A percentile compares a stretch with the other conserved stretches of the same genome.
These are phyloP conservation scores for Pristis pectinata DNA, from an alignment of 2,797 vertebrate genomes.

Conservation along the genomic window DNA sequence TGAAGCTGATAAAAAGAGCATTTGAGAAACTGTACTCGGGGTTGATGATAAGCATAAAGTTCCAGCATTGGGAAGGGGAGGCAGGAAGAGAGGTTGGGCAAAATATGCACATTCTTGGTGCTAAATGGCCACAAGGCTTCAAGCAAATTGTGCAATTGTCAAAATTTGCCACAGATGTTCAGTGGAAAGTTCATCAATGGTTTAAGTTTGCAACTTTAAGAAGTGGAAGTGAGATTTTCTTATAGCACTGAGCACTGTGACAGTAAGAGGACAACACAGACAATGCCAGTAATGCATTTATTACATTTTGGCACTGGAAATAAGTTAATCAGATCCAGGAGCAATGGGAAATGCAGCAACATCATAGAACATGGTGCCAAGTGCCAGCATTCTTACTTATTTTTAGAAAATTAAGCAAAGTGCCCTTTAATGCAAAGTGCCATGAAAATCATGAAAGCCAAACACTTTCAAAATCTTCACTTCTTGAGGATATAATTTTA, in stretches of 20 bases:
- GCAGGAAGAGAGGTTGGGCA: neutral
- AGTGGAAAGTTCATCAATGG: neutral
- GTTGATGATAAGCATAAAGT: neutral
- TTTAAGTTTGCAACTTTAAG: neutral
- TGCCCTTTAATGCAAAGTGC: neutral
- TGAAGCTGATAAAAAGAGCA: neutral
- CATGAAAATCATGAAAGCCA: neutral
- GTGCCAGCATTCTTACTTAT: neutral
- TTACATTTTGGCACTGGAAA: neutral
- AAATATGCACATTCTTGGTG: neutral
- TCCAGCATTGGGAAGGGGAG: neutral
- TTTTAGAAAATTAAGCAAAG: neutral
- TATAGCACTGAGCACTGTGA: too few species aligned
- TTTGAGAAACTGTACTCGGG: neutral
- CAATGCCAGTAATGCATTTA: neutral
- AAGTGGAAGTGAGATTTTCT: neutral
- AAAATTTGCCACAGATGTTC: neutral
- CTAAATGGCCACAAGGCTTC: neutral
- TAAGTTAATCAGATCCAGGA: neutral
- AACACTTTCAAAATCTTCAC: neutral
- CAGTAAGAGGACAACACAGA: neutral
- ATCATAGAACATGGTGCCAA: neutral
- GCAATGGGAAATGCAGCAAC: neutral
- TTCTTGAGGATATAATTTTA: neutral
- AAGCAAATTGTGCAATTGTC: neutral